These are phyloP conservation scores for Cygnus olor DNA, from an alignment of 2,797 vertebrate genomes.

Conservation along the genomic window DNA sequence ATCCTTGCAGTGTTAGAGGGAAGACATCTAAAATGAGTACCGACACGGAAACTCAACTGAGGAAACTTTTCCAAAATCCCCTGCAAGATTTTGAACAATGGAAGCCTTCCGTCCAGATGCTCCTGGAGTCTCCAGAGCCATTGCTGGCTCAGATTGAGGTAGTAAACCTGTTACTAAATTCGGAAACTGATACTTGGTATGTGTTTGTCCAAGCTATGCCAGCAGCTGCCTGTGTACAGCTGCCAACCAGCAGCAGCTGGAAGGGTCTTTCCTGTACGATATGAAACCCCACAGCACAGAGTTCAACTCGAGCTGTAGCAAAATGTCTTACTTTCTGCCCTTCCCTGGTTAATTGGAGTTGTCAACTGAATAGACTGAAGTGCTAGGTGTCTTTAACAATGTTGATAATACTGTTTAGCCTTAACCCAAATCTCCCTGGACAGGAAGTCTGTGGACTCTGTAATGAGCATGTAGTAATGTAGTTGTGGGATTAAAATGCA, in stretches of 20 bases:
- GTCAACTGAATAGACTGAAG: neutral
- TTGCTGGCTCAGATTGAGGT: conserved; percentile 88
- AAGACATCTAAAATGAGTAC: conserved; percentile 82
- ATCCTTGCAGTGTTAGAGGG: conserved; percentile 83
- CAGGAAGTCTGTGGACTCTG: neutral
- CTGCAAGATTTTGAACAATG: conserved; percentile 85
- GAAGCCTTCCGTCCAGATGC: conserved; percentile 80
- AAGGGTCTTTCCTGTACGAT: neutral
- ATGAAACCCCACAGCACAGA: neutral
- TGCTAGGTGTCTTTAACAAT: neutral
- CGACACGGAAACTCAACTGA: conserved; percentile 79
- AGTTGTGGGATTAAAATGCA: neutral
- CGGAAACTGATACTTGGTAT: neutral
- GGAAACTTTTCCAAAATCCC: conserved; percentile 84
- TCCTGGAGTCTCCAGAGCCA: conserved; percentile 85
- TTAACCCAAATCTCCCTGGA: neutral
- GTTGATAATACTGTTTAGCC: neutral
- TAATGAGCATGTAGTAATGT: neutral
- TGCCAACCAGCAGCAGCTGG: neutral
- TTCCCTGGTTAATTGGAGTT: neutral
- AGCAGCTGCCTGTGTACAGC: neutral
- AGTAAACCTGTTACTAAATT: neutral
- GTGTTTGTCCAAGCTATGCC: neutral
- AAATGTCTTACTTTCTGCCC: neutral
- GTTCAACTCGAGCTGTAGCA: neutral